Evolutionary conservation across 2,797 vertebrate genomes (phyloP), one percentile per base, ranked within the genome.

Genomic region (Microctenopoma lineatum): DNA sequence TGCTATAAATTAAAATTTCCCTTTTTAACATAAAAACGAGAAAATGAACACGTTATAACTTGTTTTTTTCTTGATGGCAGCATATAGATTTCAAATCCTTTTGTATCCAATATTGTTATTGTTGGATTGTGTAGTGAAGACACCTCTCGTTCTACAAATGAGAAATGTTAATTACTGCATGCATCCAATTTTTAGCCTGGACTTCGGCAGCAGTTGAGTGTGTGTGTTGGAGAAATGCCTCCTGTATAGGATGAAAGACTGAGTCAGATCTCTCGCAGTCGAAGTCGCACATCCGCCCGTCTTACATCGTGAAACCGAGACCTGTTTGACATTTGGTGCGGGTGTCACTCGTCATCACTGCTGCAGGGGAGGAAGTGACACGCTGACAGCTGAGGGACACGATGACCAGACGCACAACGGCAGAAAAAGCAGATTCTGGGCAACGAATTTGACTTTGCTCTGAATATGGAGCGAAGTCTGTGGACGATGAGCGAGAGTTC

Each of bases 341-440:
- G 14, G 26, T 48, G 25, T 21, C 61, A 39, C 50, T 50, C 21
- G n/a, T 61, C 65, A 26, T 59, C 6, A 11, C 44, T 5, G 52
- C 42, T 25, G 50, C 59, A 7, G 50, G 0, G 15, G 38, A 66
- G 79, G 70, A 77, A 54, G 56, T 73, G 70, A 70, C 69, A 73
- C 21, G 12, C 64, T n/a, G 68, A 66, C 59, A 54, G 73, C 73
- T 34, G 46, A 62, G 64, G 46, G 29, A 15, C 46, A n/a, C 14
- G 1, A 21, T 50, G 62, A 67, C 63, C 62, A 5, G 48, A 58
- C 45, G 67, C 8, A 2, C 51, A 6, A 53, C 39, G n/a, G 53
- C 4, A 29, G 5, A 34, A 44, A 54, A 29, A 56, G 8, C 48
- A 27, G 61, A 76, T 50, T 55, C 48, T 54, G 44, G 8, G 4